These are phyloP conservation scores for Rhamphomyia laevipes DNA, from an alignment of 2,888 invertebrate genomes.

Conservation along the genomic window DNA sequence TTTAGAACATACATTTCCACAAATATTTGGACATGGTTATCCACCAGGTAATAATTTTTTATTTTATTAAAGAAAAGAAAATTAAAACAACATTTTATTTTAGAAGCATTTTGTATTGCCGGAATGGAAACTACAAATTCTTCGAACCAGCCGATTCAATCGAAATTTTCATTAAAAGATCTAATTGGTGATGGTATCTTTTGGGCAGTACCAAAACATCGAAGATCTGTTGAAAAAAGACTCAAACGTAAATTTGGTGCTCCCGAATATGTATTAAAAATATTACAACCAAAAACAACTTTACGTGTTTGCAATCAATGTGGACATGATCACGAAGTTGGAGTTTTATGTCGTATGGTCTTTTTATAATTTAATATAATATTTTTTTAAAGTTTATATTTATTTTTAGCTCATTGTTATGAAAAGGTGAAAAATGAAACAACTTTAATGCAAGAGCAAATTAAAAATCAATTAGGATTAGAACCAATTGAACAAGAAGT, in stretches of 20 bases:
- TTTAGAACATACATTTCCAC: conserved; percentile 31
- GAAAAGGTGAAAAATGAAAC: conserved; percentile 72
- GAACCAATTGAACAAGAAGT: conserved; percentile 75
- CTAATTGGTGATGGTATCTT: conserved; percentile 62
- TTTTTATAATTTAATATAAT: conserved; percentile 13
- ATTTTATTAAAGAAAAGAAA: not conserved
- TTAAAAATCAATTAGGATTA: conserved; percentile 55
- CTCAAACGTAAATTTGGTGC: conserved; percentile 59
- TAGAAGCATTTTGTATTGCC: conserved; percentile 19
- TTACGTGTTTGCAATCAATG: conserved; percentile 67
- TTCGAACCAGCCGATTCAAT: not conserved
- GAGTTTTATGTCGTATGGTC: conserved; percentile 74
- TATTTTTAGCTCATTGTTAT: conserved; percentile 66
- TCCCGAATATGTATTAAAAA: conserved; percentile 56
- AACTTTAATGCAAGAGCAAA: conserved; percentile 60
- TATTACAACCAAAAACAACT: conserved; percentile 57
- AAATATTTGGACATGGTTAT: conserved; percentile 33
- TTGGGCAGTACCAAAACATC: conserved; percentile 69
- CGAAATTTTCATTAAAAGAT: conserved; percentile 37
- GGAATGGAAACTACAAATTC: conserved; percentile 13
- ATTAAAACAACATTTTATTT: not conserved
- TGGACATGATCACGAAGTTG: conserved; percentile 71
- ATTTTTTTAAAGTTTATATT: not conserved
- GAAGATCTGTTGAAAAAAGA: conserved; percentile 66
- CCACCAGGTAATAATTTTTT: conserved; percentile 40